Percentiles rank a stretch among this genome's conserved stretches.
Evolutionary conservation across 23 tunicate genomes (phyloP).

Genomic region (Aplidium turbinatum): DNA sequence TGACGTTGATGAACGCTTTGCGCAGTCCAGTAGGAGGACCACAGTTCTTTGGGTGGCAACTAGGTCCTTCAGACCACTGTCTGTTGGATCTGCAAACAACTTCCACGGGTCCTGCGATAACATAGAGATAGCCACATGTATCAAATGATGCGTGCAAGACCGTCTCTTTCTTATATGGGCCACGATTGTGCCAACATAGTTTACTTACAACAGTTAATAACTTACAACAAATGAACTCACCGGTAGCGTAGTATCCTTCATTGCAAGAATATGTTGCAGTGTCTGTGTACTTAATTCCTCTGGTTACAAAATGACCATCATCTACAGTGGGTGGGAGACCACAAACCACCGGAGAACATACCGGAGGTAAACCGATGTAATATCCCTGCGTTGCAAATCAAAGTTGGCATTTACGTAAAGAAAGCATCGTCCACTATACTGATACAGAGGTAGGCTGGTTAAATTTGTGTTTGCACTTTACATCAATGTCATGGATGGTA

Average conservation of each 20-base stretch:
- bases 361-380: conserved; percentile 51
- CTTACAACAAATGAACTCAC: conserved; percentile 13
- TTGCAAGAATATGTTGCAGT: conserved; percentile 61
- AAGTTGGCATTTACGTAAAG: no score
- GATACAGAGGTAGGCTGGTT: no score
- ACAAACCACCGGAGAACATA: conserved; percentile 69
- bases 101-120: no score
- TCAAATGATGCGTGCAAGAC: no score
- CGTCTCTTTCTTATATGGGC: no score
- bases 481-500: no score
- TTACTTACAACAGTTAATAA: no score
- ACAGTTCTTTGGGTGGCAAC: conserved; percentile 73
- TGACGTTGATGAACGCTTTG: conserved; percentile 29
- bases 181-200: no score
- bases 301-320: conserved; percentile 48
- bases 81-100: conserved; percentile 49
- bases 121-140: no score
- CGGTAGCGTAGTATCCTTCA: conserved; percentile 49
- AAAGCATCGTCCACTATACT: no score
- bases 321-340: conserved; percentile 44
- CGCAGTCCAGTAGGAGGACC: conserved; percentile 47
- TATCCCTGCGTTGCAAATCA: conserved; percentile 54
- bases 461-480: no score
- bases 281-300: conserved; percentile 39
- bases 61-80: conserved; percentile 58